Percentiles rank a stretch among this genome's conserved stretches.
Evolutionary conservation across 2,888 invertebrate species (phyloP).

Genomic region (Perizoma flavofasciatum): DNA sequence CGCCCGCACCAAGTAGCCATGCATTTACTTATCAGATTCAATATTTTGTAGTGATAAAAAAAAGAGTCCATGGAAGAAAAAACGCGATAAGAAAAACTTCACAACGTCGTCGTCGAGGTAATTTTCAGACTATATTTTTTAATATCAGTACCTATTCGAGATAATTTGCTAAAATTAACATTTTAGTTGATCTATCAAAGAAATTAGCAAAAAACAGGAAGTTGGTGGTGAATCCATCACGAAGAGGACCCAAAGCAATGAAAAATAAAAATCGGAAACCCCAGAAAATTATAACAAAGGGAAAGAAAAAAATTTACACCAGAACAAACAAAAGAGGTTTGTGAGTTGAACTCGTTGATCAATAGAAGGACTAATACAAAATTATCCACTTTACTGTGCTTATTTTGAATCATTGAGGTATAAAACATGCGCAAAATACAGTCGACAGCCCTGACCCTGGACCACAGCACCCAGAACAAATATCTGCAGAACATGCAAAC

Average conservation of each 20-base stretch:
- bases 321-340: slow-evolving; percentile 15
- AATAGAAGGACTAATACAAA: not conserved
- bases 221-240: slow-evolving; percentile 25
- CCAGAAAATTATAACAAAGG: not conserved
- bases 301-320: not conserved
- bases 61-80: slow-evolving; percentile 15
- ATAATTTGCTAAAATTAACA: not conserved
- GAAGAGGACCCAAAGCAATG: slow-evolving; percentile 8
- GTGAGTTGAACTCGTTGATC: not conserved
- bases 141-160: not conserved
- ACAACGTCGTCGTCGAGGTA: slow-evolving; percentile 23
- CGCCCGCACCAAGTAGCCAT: too few relatives aligned
- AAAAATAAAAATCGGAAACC: slow-evolving; percentile 8
- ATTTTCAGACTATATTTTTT: slow-evolving; percentile 1
- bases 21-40: too few relatives aligned
- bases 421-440: too few relatives aligned
- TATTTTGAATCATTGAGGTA: too few relatives aligned
- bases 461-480: too few relatives aligned
- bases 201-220: slow-evolving; percentile 23
- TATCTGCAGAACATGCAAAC: too few relatives aligned
- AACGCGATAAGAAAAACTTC: not conserved
- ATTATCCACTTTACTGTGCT: too few relatives aligned
- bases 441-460: too few relatives aligned
- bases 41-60: slow-evolving; percentile 35
- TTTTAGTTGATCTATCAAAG: slow-evolving; percentile 19